Evolutionary conservation across 2,113 vertebrate genomes (phyloP).

Genomic region (Pseudorectes ferrugineus): DNA sequence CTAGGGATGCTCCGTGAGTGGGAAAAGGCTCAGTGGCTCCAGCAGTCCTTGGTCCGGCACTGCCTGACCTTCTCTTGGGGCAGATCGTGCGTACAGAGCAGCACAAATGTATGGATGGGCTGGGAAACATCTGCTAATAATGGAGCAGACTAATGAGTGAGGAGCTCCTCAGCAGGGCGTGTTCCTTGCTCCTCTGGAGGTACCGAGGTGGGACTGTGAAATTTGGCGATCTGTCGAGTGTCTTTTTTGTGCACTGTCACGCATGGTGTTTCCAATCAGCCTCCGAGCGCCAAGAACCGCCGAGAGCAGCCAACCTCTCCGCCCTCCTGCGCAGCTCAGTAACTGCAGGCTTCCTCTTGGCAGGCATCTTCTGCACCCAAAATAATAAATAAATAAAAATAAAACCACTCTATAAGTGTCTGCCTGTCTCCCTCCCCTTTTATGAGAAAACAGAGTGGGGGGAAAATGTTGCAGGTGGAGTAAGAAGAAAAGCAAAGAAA

Average conservation of each 20-base stretch:
- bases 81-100: background rate
- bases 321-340: conserved; percentile 17
- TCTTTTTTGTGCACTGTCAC: conserved; percentile 32
- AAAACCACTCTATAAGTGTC: background rate
- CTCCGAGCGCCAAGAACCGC: background rate
- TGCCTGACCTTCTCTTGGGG: background rate
- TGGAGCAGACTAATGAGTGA: background rate
- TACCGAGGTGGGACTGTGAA: background rate
- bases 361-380: conserved; percentile 1
- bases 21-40: background rate
- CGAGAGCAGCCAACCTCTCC: background rate
- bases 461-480: conserved; percentile 29
- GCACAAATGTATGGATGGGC: background rate
- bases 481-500: conserved; percentile 47
- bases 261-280: conserved; percentile 22
- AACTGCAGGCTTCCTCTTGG: conserved; percentile 23
- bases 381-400: background rate
- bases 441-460: background rate
- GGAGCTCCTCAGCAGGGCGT: background rate
- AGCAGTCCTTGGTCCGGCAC: background rate
- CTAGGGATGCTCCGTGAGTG: background rate
- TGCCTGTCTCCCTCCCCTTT: background rate
- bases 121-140: background rate
- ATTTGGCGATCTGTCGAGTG: background rate
- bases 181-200: background rate